phyloP scores from a whole-genome alignment of 2,113 vertebrate genomes.

The Rhodinocichla rosea region DNA sequence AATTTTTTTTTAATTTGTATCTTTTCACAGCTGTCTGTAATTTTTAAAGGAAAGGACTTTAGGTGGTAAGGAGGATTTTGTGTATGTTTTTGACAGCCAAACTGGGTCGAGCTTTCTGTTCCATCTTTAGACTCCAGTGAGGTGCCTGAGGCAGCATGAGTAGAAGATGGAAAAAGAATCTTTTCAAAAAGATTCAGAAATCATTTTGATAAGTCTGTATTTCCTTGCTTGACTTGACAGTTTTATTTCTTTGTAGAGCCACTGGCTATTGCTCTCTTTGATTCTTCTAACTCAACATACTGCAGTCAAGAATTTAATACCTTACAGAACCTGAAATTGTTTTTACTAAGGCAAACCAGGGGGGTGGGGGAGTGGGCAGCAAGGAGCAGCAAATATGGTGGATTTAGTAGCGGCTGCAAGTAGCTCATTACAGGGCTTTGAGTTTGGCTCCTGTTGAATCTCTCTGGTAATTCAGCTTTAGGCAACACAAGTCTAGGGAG shows the following conservation, averaged over 20 bases:
- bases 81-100: conserved; percentile 9
- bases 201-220: conserved; percentile 36
- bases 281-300: conserved; percentile 5
- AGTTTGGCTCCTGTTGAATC: not conserved
- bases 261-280: conserved; percentile 23
- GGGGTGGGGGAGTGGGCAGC: not conserved
- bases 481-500: not conserved
- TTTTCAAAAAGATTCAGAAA: conserved; percentile 52
- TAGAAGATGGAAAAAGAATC: not conserved
- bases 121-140: conserved; percentile 9
- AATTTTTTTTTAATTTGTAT: not conserved
- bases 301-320: conserved; percentile 12
- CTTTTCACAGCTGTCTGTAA: not conserved
- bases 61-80: not conserved
- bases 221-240: conserved; percentile 38
- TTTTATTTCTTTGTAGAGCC: conserved; percentile 45
- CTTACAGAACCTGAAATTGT: not conserved
- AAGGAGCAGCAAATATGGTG: not conserved
- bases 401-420: not conserved
- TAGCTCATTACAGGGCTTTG: not conserved
- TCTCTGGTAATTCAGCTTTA: not conserved
- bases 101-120: conserved; percentile 47
- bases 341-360: not conserved
- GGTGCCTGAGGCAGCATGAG: conserved; percentile 15
- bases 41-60: not conserved